Conservation (phyloP, 2,113 vertebrate species). For the Protobothrops mucrosquamatus region DNA sequence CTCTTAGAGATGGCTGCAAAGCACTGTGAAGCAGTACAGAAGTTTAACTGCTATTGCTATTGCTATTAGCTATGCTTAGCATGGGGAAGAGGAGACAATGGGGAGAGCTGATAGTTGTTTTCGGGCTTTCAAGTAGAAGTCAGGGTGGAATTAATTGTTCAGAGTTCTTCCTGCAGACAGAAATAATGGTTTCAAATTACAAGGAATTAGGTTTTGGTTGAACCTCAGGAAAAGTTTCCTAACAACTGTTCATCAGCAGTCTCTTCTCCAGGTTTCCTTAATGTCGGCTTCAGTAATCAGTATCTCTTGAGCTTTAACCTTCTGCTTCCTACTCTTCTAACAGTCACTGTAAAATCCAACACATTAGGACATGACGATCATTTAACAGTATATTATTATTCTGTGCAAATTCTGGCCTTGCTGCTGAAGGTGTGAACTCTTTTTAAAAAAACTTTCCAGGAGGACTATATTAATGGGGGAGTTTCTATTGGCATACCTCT, state of each 20-base stretch:
- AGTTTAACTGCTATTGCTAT: background rate
- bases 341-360: background rate
- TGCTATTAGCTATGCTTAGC: background rate
- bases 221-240: background rate
- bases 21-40: background rate
- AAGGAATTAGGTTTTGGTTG: background rate
- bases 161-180: background rate
- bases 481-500: constrained; percentile 50
- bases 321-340: constrained; percentile 1
- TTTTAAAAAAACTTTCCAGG: constrained; percentile 7
- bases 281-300: background rate
- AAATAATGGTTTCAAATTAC: background rate
- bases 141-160: background rate
- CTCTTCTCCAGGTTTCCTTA: background rate
- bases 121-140: background rate
- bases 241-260: background rate
- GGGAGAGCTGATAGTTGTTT: background rate
- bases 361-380: background rate
- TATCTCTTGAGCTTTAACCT: constrained; percentile 7
- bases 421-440: background rate
- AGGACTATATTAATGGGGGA: constrained; percentile 31
- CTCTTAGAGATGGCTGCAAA: background rate
- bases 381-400: background rate
- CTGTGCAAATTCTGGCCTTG: background rate
- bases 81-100: background rate